phyloP scores from a whole-genome alignment of 2,888 invertebrate species.

The Eupithecia subfuscata region DNA sequence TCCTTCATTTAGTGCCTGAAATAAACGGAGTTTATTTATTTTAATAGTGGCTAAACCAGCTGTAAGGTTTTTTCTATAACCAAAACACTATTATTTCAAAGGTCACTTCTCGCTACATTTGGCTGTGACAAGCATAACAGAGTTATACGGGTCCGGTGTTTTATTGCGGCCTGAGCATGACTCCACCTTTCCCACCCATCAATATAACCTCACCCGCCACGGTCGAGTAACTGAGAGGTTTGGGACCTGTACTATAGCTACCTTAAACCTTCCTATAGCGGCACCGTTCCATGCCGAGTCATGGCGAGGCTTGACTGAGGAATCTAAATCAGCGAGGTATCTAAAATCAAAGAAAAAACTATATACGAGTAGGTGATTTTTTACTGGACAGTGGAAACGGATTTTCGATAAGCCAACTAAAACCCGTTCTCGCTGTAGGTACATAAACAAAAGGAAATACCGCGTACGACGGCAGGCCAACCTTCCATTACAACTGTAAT shows the following conservation, averaged over 20 bases:
- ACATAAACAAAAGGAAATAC: no score
- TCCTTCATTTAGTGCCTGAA: no score
- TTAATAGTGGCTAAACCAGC: no score
- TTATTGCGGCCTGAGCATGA: conserved; percentile 36
- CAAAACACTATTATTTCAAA: conserved; percentile 1
- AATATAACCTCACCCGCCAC: neutral
- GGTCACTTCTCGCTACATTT: neutral
- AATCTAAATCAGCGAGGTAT: neutral
- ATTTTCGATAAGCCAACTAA: no score
- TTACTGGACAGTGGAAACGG: neutral
- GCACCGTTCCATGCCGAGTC: neutral
- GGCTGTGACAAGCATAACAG: conserved; percentile 37
- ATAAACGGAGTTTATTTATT: no score
- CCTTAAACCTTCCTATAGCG: neutral
- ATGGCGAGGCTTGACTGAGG: neutral
- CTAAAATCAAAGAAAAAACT: neutral
- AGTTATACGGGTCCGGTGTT: conserved; percentile 36
- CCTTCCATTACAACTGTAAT: no score
- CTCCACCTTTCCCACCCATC: conserved; percentile 9
- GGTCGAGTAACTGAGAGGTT: neutral
- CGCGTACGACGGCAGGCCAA: no score
- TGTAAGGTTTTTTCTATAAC: no score
- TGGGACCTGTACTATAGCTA: neutral
- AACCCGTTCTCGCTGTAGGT: neutral
- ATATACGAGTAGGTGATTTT: neutral